Evolutionary conservation across 2,113 vertebrate genomes (phyloP), one percentile per base, ranked within the genome.

Genomic region (Percina caprodes): DNA sequence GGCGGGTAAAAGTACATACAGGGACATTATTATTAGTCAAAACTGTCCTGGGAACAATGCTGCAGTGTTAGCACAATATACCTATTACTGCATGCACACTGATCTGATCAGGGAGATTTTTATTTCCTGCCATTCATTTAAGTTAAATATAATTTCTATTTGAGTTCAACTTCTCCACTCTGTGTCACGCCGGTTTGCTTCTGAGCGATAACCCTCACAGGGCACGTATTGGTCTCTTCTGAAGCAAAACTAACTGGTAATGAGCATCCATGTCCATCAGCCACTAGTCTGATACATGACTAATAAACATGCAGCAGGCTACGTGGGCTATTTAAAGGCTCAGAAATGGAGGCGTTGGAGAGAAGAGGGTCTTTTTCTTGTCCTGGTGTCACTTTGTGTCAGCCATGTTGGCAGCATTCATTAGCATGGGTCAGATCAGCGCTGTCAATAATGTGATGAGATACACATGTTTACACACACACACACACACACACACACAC

Each of bases 381-480:
- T 94, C 92, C 87, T 92, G 59, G 95, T 96, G 86, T 97, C 97
- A 91, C 95, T 95, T 60, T 71, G 95, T 96, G 92, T 97, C 96
- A 54, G 95, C 35, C 55, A 74, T 61, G 39, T 68, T 68, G 79
- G 68, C 84, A 76, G 51, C 76, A 49, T 85, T 90, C 89, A 92
- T 91, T 89, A 88, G 80, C 82, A 84, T 45, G 82, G 77, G 80
- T 91, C 84, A 87, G 76, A 92, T 82, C 76, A 69, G 72, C 10
- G 35, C 82, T 69, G 69, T 89, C 88, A 88, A 86, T 8, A 90
- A 13, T 67, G 63, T 74, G 76, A 70, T 65, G 69, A 79, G 15
- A 48, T 30, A 58, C 74, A 86, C 77, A 21, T 59, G 62, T 62
- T 35, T 26, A 45, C 45, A 24, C 26, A 13, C 62, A 65, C 39